phyloP scores from a whole-genome alignment of 2,113 vertebrate genomes.

The Vanacampus margaritifer region DNA sequence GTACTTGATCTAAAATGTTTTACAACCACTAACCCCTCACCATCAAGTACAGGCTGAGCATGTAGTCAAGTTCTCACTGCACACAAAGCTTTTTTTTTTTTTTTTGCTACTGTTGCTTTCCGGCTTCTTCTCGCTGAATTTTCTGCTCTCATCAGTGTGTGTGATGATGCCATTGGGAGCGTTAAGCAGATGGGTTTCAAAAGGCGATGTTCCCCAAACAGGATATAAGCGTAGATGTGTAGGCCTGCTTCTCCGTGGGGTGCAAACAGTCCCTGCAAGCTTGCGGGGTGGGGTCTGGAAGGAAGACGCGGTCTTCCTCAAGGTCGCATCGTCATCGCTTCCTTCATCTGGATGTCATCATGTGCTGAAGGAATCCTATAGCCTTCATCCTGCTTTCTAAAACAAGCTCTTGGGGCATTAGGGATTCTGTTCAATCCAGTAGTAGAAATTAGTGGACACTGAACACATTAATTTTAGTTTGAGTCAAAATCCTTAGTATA shows the following conservation, averaged over 20 bases:
- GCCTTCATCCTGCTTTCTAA: neutral
- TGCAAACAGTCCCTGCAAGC: constrained; percentile 52
- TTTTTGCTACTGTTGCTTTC: constrained; percentile 23
- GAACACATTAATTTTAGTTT: no score
- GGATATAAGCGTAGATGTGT: constrained; percentile 64
- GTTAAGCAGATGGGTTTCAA: constrained; percentile 64
- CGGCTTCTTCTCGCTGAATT: constrained; percentile 23
- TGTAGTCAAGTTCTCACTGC: no score
- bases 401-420: neutral
- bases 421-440: neutral
- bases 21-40: no score
- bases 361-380: neutral
- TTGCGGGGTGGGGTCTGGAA: constrained; percentile 44
- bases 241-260: constrained; percentile 48
- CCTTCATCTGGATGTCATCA: constrained; percentile 53
- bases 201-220: constrained; percentile 62
- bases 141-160: constrained; percentile 40
- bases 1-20: no score
- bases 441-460: no score
- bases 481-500: no score
- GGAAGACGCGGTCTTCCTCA: constrained; percentile 36
- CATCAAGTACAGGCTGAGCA: no score
- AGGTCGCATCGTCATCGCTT: constrained; percentile 35
- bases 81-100: neutral
- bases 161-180: constrained; percentile 65